Base-by-base conservation (phyloP, 2,797 vertebrate genomes). In the Lithobates pipiens region DNA sequence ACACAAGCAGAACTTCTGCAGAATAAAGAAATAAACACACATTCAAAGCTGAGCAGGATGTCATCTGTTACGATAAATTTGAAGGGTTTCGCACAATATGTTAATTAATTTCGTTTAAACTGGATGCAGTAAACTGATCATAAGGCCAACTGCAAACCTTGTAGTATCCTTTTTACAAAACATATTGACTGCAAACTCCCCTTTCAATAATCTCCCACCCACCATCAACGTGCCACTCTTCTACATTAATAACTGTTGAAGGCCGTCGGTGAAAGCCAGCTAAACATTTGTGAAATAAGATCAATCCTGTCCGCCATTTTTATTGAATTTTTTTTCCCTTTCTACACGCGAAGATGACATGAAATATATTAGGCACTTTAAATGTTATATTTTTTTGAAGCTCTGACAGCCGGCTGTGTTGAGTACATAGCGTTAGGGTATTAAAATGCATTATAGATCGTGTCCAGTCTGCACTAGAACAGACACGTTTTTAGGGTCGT, bases 241-340 rank as follows among this genome's bases (percentile, higher is more conserved):
- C 42, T 54, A 65, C 77, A 85, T 85, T 80, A 80, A 85, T 77
- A 85, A 50, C 29, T 54, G 70, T 39, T 79, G 63, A 63, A 75
- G 80, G 61, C 70, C 39, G 71, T 29, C 54, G 21, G 18, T 67
- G 57, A 50, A 74, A 74, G 68, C 70, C 71, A 74, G 65, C 77
- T 80, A 85, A 80, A 85, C 71, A 80, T 85, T 85, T 75, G 77
- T 68, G 77, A 85, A 80, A 76, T 85, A 85, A 80, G 71, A 85
- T 85, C 77, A 80, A 80, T 80, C 29, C 46, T 54, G 46, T 80
- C 84, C 77, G 36, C 84, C 61, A 39, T 76, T 68, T 68, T 54
- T 85, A 85, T 80, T 80, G 77, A 42, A 80, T 85, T 80, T 78
- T 63, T 72, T 65, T 54, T 32, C 61, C 11, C 25, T 67, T 80